Evolutionary conservation across 2,888 invertebrate species (phyloP), one percentile per base, ranked within the genome.

Genomic region (Scelioninae gen. 1): DNA sequence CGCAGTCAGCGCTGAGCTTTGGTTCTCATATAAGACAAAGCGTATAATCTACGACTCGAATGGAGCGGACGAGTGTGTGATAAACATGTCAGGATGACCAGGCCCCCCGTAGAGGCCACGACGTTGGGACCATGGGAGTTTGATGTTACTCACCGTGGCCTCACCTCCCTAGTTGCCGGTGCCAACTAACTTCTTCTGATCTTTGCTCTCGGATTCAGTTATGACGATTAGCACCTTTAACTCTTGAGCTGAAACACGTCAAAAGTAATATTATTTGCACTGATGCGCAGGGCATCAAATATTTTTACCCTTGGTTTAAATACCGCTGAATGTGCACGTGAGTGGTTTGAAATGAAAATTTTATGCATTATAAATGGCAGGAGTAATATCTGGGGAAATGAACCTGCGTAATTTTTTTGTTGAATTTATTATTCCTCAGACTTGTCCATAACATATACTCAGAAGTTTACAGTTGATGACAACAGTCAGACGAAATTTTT

Each of bases 21-120:
- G 80, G 69, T 77, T 82, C 79, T 80, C 84, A 85, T 85, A 85
- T 85, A 86, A 87, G 86, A 86, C 87, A 86, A 87, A 87, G 85
- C 82, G 88, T 86, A 89, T 89, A 90, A 90, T 86, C 88, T 88
- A 89, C 87, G 87, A 87, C 88, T 86, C 88, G 86, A 88, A 88
- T 86, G 62, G 62, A 75, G 40, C 85, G 88, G 90, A 91, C 90
- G 91, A 91, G 91, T 84, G 91, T 84, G 90, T 90, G 91, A 92
- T 92, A 92, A 92, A 92, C 91, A 92, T 92, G 92, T 91, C 92
- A 90, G 86, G 84, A 86, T 86, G 87, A 88, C 86, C 86, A 89
- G 91, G 89, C 90, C 91, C 91, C 91, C 91, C 89, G 91, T 85
- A 86, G 90, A 82, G 86, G 87, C 86, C 83, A 86, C 86, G 87